Evolutionary conservation across 2,888 invertebrate species (phyloP).

Genomic region (Nomada ferruginata): DNA sequence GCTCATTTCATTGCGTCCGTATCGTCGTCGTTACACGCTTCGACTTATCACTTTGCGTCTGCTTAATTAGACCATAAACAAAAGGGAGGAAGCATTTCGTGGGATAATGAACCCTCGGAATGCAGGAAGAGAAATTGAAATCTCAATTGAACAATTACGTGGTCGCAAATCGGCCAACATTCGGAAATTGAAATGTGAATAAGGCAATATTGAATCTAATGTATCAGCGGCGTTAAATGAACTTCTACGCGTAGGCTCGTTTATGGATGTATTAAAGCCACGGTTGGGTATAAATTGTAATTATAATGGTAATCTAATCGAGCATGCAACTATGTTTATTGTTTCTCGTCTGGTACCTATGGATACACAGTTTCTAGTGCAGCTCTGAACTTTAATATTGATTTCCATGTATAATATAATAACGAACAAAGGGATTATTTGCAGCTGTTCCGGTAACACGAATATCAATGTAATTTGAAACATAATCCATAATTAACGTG

Average conservation of each 20-base stretch:
- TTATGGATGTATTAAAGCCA: background rate
- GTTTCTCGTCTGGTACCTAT: background rate
- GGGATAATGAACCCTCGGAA: no score
- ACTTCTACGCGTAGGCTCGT: background rate
- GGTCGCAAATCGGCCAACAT: background rate
- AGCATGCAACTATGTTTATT: background rate
- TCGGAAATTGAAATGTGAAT: background rate
- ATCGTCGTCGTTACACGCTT: background rate
- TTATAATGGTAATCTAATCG: background rate
- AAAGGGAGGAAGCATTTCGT: background rate
- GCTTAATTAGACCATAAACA: slow-evolving; percentile 1
- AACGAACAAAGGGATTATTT: background rate
- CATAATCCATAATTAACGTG: slow-evolving; percentile 14
- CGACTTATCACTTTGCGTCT: background rate
- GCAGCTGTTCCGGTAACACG: background rate
- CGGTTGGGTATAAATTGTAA: background rate
- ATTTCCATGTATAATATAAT: background rate
- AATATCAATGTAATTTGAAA: slow-evolving; percentile 21
- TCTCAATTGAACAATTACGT: background rate
- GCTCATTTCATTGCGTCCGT: background rate
- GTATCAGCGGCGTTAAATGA: background rate
- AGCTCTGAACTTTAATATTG: background rate
- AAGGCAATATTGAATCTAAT: background rate
- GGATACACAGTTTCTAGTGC: background rate
- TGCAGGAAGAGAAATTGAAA: background rate